Conservation (phyloP, 2,888 invertebrate genomes). For the Pilophorus perplexus region DNA sequence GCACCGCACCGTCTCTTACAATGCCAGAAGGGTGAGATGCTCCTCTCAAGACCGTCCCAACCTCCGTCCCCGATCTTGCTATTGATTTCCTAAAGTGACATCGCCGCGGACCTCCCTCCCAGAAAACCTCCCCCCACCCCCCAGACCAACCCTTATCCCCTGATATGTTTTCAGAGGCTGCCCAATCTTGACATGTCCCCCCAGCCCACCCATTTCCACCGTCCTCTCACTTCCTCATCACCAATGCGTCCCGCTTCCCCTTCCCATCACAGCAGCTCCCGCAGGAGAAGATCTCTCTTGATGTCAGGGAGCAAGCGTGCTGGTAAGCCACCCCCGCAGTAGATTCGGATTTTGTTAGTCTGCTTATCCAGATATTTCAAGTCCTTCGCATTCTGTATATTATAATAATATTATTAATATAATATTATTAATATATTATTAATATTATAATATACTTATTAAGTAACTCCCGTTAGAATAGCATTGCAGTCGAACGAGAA, state of each 20-base stretch:
- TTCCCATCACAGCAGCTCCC: not conserved
- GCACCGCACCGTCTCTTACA: not conserved
- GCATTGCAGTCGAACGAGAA: too few relatives aligned
- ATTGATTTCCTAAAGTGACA: slow-evolving; percentile 30
- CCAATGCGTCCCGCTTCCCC: not conserved
- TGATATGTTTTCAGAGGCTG: slow-evolving; percentile 30
- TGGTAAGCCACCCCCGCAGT: too few relatives aligned
- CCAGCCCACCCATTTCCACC: not conserved
- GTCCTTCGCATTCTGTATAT: too few relatives aligned
- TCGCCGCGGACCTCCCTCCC: slow-evolving; percentile 26
- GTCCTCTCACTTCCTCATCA: not conserved
- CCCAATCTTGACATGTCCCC: slow-evolving; percentile 20
- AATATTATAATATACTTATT: too few relatives aligned
- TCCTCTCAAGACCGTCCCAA: not conserved
- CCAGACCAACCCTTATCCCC: not conserved
- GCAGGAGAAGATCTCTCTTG: too few relatives aligned
- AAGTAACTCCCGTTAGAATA: too few relatives aligned
- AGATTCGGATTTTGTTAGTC: too few relatives aligned
- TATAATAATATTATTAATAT: too few relatives aligned
- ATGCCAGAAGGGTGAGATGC: not conserved
- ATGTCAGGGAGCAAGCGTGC: too few relatives aligned
- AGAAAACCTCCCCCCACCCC: not conserved
- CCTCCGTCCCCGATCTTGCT: slow-evolving; percentile 16
- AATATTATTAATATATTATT: too few relatives aligned
- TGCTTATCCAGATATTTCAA: too few relatives aligned